Evolutionary conservation across 2,888 invertebrate genomes (phyloP).

Genomic region (Lithophane socia): DNA sequence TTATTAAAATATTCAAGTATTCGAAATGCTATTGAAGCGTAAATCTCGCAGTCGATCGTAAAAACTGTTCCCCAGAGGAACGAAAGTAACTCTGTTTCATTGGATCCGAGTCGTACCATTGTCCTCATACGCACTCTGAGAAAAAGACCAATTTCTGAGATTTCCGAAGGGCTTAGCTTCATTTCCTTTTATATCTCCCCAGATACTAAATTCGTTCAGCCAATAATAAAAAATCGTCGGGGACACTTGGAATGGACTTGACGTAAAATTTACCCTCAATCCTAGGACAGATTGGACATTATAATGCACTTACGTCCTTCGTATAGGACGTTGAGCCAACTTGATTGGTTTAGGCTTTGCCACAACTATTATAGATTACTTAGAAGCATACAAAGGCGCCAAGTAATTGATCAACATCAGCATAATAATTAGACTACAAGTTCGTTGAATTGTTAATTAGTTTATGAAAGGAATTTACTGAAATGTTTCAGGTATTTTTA

Average conservation of each 20-base stretch:
- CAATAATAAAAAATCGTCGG: conserved; percentile 89
- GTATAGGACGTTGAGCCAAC: conserved; percentile 62
- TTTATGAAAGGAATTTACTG: conserved; percentile 10
- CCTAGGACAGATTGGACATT: conserved; percentile 81
- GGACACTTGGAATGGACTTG: conserved; percentile 86
- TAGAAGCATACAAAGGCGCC: conserved; percentile 17
- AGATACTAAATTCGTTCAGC: conserved; percentile 90
- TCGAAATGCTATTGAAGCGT: conserved; percentile 81
- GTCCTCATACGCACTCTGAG: conserved; percentile 87
- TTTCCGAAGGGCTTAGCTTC: conserved; percentile 90
- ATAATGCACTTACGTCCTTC: conserved; percentile 78
- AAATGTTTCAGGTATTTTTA: conserved; percentile 34
- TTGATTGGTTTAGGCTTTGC: conserved; percentile 63
- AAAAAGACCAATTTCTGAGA: conserved; percentile 89
- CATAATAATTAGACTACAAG: conserved; percentile 16
- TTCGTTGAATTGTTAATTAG: conserved; percentile 25
- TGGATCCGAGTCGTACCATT: conserved; percentile 83
- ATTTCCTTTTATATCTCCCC: conserved; percentile 90
- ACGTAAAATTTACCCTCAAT: conserved; percentile 85
- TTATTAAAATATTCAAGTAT: conserved; percentile 85
- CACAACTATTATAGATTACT: conserved; percentile 46
- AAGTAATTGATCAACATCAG: conserved; percentile 22
- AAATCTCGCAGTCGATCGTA: conserved; percentile 87
- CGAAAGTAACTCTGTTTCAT: conserved; percentile 85
- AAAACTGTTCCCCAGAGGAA: conserved; percentile 85